These are phyloP conservation scores for Drosophila tsacasi DNA, from an alignment of 1,140 invertebrate species.

Conservation along the genomic window DNA sequence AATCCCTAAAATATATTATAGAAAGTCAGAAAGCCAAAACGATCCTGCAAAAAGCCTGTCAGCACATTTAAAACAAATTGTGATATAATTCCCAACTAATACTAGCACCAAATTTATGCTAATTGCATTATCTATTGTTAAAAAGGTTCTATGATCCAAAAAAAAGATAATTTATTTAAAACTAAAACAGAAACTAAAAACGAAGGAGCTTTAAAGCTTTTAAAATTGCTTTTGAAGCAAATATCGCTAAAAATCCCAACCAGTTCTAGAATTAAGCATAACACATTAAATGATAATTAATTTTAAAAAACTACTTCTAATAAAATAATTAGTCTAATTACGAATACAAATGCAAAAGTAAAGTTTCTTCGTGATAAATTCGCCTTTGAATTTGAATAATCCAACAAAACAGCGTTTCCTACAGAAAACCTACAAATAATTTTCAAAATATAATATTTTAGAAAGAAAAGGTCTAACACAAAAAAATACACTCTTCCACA, in stretches of 20 bases:
- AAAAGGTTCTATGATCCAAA: too few species aligned
- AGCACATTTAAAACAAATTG: too few species aligned
- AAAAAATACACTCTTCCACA: conserved; percentile 18
- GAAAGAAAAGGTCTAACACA: background rate
- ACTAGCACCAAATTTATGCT: too few species aligned
- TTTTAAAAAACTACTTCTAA: background rate
- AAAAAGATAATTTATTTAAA: too few species aligned
- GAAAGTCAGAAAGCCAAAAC: background rate
- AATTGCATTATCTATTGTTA: too few species aligned
- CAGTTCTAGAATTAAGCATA: too few species aligned
- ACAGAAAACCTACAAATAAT: background rate
- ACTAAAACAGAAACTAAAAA: too few species aligned
- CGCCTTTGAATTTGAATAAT: background rate
- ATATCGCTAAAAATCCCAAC: background rate
- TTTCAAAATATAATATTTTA: background rate
- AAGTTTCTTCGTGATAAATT: background rate
- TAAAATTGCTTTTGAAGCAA: too few species aligned
- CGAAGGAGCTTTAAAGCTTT: too few species aligned
- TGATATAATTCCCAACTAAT: too few species aligned
- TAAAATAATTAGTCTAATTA: background rate
- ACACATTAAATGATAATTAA: too few species aligned
- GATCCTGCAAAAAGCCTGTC: too few species aligned
- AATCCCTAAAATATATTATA: background rate
- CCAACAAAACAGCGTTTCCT: background rate
- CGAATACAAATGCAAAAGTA: background rate